Conservation (phyloP, 2,113 vertebrate genomes). For the Sula dactylatra region DNA sequence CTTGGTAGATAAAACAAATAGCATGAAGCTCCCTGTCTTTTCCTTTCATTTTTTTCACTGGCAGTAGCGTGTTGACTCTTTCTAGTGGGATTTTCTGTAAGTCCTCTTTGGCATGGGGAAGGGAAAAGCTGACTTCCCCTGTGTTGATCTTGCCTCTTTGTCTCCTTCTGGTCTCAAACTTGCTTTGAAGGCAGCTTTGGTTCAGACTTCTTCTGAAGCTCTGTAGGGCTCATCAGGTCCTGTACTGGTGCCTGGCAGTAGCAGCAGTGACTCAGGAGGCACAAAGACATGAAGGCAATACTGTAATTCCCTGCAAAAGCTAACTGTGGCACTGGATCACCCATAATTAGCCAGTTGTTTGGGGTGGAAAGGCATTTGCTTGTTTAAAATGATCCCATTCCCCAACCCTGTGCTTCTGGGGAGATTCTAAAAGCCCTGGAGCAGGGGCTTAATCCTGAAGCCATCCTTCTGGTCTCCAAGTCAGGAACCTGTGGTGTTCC, state of each 20-base stretch:
- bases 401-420: background rate
- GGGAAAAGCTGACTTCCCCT: background rate
- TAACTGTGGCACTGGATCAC: background rate
- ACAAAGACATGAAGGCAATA: background rate
- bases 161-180: background rate
- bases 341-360: background rate
- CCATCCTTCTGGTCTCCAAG: background rate
- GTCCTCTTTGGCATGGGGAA: background rate
- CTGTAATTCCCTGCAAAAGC: background rate
- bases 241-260: background rate
- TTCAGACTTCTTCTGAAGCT: background rate
- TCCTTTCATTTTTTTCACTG: background rate
- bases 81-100: background rate
- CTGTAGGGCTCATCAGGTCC: background rate
- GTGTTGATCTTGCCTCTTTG: background rate
- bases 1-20: background rate
- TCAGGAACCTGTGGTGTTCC: background rate
- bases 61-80: background rate
- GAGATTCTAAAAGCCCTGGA: background rate
- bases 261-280: background rate
- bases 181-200: background rate
- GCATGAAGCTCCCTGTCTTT: background rate
- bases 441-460: background rate
- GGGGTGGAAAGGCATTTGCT: fast-evolving
- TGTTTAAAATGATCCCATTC: background rate